These are phyloP conservation scores for Tychaedon coryphoeus DNA, from an alignment of 2,113 vertebrate genomes.

Conservation along the genomic window DNA sequence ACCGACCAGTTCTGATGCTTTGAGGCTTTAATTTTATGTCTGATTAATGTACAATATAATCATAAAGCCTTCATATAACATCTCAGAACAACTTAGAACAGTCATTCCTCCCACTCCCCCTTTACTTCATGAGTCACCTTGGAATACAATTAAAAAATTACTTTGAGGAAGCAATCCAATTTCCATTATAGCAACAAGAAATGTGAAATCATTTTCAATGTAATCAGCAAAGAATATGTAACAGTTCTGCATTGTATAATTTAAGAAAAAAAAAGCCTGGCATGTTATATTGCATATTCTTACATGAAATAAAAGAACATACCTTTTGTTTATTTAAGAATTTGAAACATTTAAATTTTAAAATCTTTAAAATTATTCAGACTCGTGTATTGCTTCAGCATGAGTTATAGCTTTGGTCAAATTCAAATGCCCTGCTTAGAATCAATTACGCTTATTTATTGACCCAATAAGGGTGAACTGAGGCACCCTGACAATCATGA, in stretches of 20 bases:
- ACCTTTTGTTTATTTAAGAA: neutral
- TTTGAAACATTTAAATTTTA: neutral
- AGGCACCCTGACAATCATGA: fast-evolving
- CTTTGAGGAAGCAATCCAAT: neutral
- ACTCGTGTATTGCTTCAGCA: neutral
- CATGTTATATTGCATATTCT: neutral
- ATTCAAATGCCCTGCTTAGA: neutral
- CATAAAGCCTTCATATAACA: neutral
- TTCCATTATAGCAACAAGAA: slow-evolving; percentile 10
- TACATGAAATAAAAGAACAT: neutral
- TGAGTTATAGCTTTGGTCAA: neutral
- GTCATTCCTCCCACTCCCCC: neutral
- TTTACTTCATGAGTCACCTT: neutral
- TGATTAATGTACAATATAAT: neutral
- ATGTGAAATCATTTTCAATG: neutral
- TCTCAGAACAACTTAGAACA: neutral
- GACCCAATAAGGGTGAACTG: neutral
- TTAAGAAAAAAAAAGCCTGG: neutral
- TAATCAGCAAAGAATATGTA: neutral
- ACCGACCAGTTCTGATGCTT: neutral
- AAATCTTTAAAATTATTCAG: neutral
- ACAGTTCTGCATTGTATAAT: neutral
- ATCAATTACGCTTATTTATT: neutral
- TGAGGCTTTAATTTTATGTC: neutral
- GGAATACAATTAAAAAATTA: neutral